phyloP scores from a whole-genome alignment of 2,113 vertebrate genomes.

The human (Homo sapiens) region DNA sequence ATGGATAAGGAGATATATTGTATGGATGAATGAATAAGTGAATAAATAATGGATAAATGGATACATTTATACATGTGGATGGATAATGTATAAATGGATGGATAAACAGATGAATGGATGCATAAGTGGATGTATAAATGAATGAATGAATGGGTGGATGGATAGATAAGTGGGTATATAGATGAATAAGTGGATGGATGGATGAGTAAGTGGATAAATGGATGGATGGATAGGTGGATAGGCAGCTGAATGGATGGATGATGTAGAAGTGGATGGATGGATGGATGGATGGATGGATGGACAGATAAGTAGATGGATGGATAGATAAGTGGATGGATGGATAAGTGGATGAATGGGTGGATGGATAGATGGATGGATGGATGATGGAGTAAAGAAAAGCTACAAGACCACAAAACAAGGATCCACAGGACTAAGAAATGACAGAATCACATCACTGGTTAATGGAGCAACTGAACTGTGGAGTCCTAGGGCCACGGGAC shows the following conservation, averaged over 20 bases:
- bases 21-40: no score
- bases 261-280: no score
- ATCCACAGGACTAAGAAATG: neutral
- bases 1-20: no score
- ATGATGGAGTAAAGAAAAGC: neutral
- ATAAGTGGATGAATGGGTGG: neutral
- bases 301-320: no score
- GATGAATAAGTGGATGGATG: neutral
- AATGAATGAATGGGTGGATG: neutral
- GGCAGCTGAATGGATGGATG: no score
- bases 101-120: neutral
- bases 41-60: no score
- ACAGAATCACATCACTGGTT: neutral
- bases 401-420: neutral
- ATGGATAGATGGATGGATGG: neutral
- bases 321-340: neutral
- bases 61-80: neutral
- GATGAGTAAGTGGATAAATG: no score
- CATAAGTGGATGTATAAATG: no score
- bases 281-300: neutral
- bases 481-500: neutral
- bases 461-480: neutral
- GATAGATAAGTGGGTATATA: neutral
- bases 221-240: neutral
- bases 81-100: no score